Base-by-base conservation (phyloP, 2,888 invertebrate species). In the Brachyptera putata region DNA sequence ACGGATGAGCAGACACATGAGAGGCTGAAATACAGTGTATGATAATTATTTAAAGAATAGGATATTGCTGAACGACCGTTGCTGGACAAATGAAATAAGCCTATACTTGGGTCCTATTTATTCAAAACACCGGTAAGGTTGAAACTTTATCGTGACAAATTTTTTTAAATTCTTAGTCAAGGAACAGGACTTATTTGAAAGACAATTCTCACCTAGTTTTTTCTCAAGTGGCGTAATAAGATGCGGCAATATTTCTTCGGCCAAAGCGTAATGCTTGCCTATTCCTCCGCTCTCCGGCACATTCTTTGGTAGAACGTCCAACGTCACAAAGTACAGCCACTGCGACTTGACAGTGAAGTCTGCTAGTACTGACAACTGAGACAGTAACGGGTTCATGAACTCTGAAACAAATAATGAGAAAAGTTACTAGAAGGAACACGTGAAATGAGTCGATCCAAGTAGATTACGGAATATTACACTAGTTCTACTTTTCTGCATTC, bases 211-310 rank as follows among this genome's bases (percentile, higher is more conserved):
- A 76, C 80, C 78, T 34, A 94, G 79, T 74, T 92, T 90, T 67
- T 88, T 89, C 70, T 95, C 95, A 62, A 95, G 77, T 1, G 89
- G 86, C 1, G 94, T 94, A 56, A 95, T 88, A 43, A 94, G 80
- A 62, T 88, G 85, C 0, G 91, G 91, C 61, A 95, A 77, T 21
- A 88, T 80, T 18, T 85, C 84, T 67, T 85, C 83, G 3, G 81
- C 77, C 24, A 92, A 75, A 0, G 83, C 84, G 69, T 78, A 86
- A 67, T 85, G 84, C 11, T n/a, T 9, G 0, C 80, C 80, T 16
- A 79, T 70, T 49, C 72, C 70, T 34, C 77, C 73, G 37, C 72
- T 68, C 63, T 80, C 80, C 1, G 69, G 67, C 9, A 87, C 81
- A 74, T 84, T 82, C 67, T 79, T 83, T 0, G 89, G 84, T 61